Evolutionary conservation across 2,797 vertebrate genomes (phyloP), one percentile per base, ranked within the genome.

Genomic region (Pantherophis vulpinus): DNA sequence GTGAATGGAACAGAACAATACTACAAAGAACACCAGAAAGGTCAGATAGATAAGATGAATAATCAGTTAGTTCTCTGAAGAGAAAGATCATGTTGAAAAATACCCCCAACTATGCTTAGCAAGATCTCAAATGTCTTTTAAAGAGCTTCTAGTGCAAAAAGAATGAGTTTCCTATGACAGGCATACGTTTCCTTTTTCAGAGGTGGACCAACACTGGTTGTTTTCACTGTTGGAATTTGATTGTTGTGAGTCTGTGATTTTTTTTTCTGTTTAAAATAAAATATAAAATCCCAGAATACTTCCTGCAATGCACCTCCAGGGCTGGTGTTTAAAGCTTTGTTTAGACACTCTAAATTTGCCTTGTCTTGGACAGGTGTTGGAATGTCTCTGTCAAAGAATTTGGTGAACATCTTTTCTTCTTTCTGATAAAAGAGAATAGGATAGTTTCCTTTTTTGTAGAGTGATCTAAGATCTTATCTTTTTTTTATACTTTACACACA

Each of bases 51-150:
- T 29, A 59, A 87, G 94, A 92, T 94, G 92, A 58, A 96, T 94
- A 92, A 95, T 94, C 93, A 94, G 89, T 95, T 96, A 93, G 94
- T 89, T 96, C 60, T 95, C 95, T 94, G 94, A 93, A 93, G 89
- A 0, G 0, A 89, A 93, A 92, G 94, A 63, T 89, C 87, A 90
- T 94, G 79, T 94, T 94, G 87, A 96, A 89, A 95, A 94, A 89
- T 93, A 86, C 59, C 66, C 32, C 18, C 27, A 2, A 0, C 88
- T 54, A 88, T 92, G 55, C 93, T 96, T 94, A 95, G 90, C 91
- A 95, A 79, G 70, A 94, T 83, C 86, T 92, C 79, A 2, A 94
- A 92, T 83, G 10, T 63, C 91, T 94, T 95, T 95, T 91, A 87
- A 94, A 95, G 93, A 93, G 90, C 88, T 95, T 94, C 91, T 95